phyloP scores from a whole-genome alignment of 2,797 vertebrate genomes.

The Jordanella pulchra region DNA sequence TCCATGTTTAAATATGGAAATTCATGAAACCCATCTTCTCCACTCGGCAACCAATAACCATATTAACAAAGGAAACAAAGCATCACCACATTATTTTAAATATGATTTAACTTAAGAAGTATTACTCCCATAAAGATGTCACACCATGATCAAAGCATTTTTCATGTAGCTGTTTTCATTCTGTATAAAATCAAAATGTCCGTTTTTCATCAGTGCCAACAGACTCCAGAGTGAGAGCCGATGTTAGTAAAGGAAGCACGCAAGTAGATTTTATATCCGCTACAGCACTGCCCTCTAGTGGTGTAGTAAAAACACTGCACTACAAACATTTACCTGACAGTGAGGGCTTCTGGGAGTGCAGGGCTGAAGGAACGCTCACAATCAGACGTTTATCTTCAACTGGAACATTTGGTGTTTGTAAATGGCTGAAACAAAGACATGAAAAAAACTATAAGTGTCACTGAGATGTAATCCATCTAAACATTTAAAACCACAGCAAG shows the following conservation, averaged over 20 bases:
- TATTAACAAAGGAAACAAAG: constrained; percentile 1
- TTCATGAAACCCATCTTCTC: background rate
- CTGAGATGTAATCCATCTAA: background rate
- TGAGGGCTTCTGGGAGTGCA: constrained; percentile 96
- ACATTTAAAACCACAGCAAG: too few species aligned
- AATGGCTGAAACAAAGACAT: constrained; percentile 68
- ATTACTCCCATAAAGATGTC: background rate
- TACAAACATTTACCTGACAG: constrained; percentile 82
- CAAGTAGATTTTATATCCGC: constrained; percentile 24
- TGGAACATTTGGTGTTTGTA: constrained; percentile 52
- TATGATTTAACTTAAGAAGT: background rate
- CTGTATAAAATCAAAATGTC: background rate
- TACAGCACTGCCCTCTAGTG: constrained; percentile 75
- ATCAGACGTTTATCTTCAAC: constrained; percentile 86
- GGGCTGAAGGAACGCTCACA: constrained; percentile 89
- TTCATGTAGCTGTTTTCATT: background rate
- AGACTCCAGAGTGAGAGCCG: background rate
- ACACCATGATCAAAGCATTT: background rate
- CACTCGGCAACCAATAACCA: background rate
- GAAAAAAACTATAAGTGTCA: constrained; percentile 2
- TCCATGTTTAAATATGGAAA: background rate
- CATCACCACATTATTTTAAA: background rate
- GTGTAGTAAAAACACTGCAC: constrained; percentile 4
- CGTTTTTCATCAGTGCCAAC: constrained; percentile 11
- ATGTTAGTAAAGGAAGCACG: background rate